Conservation (phyloP, 1,140 invertebrate species). For the Macrobrachium nipponense region DNA sequence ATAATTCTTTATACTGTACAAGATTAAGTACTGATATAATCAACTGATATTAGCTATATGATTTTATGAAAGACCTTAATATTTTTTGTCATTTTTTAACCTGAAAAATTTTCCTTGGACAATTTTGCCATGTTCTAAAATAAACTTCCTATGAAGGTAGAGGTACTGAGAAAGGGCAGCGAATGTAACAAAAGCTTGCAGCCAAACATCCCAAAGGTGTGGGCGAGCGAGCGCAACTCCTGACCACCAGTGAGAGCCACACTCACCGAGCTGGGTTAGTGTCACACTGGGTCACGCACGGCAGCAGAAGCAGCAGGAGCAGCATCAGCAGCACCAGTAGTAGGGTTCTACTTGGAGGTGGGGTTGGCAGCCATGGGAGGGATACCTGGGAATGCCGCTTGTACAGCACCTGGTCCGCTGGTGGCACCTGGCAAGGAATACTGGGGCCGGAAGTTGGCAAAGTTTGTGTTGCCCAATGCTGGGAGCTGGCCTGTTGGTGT, state of each 20-base stretch:
- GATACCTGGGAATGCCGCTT: conserved; percentile 62
- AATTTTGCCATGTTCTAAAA: neutral
- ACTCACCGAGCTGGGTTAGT: conserved; percentile 61
- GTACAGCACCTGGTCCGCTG: conserved; percentile 49
- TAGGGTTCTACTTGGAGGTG: conserved; percentile 58
- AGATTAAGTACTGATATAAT: neutral
- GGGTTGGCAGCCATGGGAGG: conserved; percentile 60
- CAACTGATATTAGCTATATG: neutral
- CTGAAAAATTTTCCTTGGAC: no score
- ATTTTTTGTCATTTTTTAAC: no score
- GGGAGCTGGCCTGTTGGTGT: conserved; percentile 76
- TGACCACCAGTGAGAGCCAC: conserved; percentile 58
- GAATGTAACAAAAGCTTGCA: neutral
- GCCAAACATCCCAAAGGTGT: neutral
- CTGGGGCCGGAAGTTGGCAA: conserved; percentile 88
- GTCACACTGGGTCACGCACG: conserved; percentile 60
- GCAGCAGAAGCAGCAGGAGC: conserved; percentile 42
- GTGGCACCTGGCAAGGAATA: conserved; percentile 80
- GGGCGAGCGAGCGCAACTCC: conserved; percentile 31
- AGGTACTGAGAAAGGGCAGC: conserved; percentile 33
- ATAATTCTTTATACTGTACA: neutral
- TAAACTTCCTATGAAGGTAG: neutral
- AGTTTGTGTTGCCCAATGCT: conserved; percentile 81
- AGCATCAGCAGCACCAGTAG: conserved; percentile 57
- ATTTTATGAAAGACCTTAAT: no score